Conservation (phyloP, 2,888 invertebrate genomes). For the Synanthedon tipuliformis region DNA sequence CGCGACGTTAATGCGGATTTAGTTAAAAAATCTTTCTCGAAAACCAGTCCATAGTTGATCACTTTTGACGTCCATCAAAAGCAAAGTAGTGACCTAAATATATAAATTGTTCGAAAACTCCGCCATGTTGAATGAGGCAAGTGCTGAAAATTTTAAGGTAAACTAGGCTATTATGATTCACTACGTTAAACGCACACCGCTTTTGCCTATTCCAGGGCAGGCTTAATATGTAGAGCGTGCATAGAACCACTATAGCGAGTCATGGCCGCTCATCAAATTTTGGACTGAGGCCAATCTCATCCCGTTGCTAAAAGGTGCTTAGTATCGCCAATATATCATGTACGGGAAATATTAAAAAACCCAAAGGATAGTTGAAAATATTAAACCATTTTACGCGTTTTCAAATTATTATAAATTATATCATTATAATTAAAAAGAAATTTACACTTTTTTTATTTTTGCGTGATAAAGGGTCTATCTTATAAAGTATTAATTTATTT, state of each 20-base stretch:
- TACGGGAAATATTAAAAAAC: conserved; percentile 4
- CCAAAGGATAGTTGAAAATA: background rate
- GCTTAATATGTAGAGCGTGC: background rate
- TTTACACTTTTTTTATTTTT: too few species aligned
- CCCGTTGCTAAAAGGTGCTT: conserved; percentile 18
- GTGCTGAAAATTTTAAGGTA: background rate
- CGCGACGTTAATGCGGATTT: too few species aligned
- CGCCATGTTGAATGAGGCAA: too few species aligned
- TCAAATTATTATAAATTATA: conserved; percentile 2
- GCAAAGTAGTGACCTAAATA: too few species aligned
- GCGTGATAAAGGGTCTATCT: too few species aligned
- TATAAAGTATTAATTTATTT: too few species aligned
- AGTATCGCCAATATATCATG: conserved; percentile 17
- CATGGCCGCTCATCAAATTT: conserved; percentile 3
- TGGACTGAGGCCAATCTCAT: conserved; percentile 18
- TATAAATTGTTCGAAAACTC: too few species aligned
- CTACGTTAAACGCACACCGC: background rate
- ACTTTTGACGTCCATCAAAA: too few species aligned
- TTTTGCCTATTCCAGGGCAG: background rate
- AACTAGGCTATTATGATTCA: background rate
- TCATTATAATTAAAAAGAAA: too few species aligned
- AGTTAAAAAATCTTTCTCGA: too few species aligned
- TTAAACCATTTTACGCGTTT: too few species aligned
- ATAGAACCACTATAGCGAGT: background rate
- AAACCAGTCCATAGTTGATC: too few species aligned